These are phyloP conservation scores for Semotilus atromaculatus DNA, from an alignment of 2,797 vertebrate genomes.

Conservation along the genomic window DNA sequence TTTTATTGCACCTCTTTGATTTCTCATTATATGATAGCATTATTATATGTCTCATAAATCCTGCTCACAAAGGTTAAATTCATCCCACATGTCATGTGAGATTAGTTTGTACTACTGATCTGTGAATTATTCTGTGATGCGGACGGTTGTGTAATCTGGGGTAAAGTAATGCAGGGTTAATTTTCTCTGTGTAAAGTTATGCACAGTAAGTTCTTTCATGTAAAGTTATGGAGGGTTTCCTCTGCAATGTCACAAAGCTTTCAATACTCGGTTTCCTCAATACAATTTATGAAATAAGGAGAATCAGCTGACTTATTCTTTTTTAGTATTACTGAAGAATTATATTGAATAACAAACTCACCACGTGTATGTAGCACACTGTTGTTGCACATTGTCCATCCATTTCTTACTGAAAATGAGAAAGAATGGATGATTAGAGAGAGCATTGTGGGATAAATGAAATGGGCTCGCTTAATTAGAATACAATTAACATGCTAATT, in stretches of 20 bases:
- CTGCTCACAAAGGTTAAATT: not conserved
- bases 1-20: not conserved
- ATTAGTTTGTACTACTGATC: not conserved
- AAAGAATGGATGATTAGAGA: slow-evolving; percentile 40
- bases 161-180: not conserved
- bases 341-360: slow-evolving; percentile 69
- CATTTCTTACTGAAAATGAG: slow-evolving; percentile 36
- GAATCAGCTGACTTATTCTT: not conserved
- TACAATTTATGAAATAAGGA: not conserved
- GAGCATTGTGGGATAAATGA: slow-evolving; percentile 51
- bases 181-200: slow-evolving; percentile 21
- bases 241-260: no score
- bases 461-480: slow-evolving; percentile 55
- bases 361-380: slow-evolving; percentile 36
- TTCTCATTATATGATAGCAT: not conserved
- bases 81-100: not conserved
- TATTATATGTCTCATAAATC: not conserved
- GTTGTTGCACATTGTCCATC: slow-evolving; percentile 17
- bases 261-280: not conserved
- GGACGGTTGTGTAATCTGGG: not conserved
- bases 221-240: not conserved
- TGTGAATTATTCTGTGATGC: not conserved
- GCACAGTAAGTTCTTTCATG: not conserved
- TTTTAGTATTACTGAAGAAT: slow-evolving; percentile 65
- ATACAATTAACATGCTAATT: slow-evolving; percentile 62